Percentiles rank a stretch among this genome's conserved stretches.
Conservation (phyloP, 2,797 vertebrate genomes). For the Alcedo atthis region DNA sequence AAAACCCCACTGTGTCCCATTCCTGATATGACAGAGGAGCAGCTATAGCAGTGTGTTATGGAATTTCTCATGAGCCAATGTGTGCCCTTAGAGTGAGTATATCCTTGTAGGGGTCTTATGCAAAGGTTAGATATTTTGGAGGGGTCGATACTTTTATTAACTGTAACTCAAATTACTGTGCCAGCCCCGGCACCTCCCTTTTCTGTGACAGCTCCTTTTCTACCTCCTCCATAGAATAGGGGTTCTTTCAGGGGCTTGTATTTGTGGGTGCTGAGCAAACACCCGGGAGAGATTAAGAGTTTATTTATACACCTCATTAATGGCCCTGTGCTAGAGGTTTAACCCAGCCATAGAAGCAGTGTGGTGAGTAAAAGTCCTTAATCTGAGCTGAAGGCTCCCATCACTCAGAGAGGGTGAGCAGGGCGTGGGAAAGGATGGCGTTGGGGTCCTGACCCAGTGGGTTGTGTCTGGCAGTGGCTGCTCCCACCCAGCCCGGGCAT, state of each 20-base stretch:
- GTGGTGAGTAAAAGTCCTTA: not conserved
- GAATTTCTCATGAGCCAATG: not conserved
- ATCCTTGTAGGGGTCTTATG: not conserved
- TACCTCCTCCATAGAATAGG: not conserved
- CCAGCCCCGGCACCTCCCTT: not conserved
- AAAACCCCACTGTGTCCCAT: not conserved
- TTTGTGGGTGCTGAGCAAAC: not conserved
- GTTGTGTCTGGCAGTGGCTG: not conserved
- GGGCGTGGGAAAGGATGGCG: constrained; percentile 5
- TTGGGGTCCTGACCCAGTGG: not conserved
- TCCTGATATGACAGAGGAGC: accelerated
- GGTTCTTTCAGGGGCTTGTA: not conserved
- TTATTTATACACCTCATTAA: not conserved
- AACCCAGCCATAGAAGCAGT: not conserved
- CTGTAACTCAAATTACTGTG: not conserved
- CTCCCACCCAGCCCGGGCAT: not conserved
- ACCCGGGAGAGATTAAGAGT: not conserved
- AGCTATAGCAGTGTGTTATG: not conserved
- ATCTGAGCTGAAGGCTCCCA: not conserved
- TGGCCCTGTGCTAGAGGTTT: not conserved
- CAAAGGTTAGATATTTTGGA: not conserved
- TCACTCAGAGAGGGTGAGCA: not conserved
- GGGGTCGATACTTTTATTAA: not conserved
- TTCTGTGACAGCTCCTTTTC: not conserved
- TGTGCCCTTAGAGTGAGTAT: no score